These are phyloP conservation scores for Acanthoscelides obtectus DNA, from an alignment of 2,888 invertebrate species.

Conservation along the genomic window DNA sequence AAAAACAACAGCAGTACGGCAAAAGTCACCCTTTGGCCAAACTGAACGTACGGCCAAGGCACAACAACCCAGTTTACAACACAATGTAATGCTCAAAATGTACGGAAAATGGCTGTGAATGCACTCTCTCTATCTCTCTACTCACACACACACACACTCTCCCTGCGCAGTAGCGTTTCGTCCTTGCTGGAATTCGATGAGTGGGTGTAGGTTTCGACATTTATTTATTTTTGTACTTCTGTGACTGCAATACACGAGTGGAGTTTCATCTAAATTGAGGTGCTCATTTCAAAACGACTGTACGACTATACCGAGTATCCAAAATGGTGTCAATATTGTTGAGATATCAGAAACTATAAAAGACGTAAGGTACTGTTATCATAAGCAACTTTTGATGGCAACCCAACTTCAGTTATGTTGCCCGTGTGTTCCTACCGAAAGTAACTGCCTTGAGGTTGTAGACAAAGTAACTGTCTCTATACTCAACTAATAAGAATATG, in stretches of 20 bases:
- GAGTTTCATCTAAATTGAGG: neutral
- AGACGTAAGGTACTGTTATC: too few relatives aligned
- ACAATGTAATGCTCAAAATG: constrained; percentile 65
- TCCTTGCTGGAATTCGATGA: neutral
- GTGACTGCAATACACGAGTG: neutral
- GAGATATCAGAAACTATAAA: too few relatives aligned
- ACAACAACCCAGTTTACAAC: constrained; percentile 82
- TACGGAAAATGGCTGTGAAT: constrained; percentile 38
- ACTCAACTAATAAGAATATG: too few relatives aligned
- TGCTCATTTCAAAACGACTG: neutral
- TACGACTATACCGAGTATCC: too few relatives aligned
- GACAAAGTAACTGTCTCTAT: too few relatives aligned
- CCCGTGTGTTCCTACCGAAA: too few relatives aligned
- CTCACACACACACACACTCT: constrained; percentile 4
- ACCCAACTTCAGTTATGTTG: too few relatives aligned
- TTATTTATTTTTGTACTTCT: constrained; percentile 2
- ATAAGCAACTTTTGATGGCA: too few relatives aligned
- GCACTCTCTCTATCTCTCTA: constrained; percentile 27
- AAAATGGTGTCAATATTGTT: too few relatives aligned
- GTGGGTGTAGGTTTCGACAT: neutral
- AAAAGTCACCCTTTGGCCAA: constrained; percentile 88
- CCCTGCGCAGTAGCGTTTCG: constrained; percentile 4
- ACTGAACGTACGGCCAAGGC: constrained; percentile 72
- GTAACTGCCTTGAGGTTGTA: too few relatives aligned
- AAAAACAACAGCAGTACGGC: constrained; percentile 84